These are phyloP conservation scores for Ailuropoda melanoleuca DNA, from an alignment of 2,113 vertebrate species.

Conservation along the genomic window DNA sequence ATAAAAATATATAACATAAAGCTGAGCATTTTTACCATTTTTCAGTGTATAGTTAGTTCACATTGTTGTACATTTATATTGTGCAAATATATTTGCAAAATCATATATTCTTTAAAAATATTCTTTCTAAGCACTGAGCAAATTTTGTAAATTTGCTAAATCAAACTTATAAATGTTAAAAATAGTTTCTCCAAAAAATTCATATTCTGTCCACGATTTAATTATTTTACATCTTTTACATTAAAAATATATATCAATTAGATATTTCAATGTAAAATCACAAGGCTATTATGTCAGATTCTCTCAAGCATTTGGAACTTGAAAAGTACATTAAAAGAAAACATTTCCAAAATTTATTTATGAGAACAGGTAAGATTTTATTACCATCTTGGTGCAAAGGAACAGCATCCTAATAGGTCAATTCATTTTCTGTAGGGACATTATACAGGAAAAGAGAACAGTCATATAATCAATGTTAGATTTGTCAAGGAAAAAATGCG, in stretches of 20 bases:
- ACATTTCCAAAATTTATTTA: background rate
- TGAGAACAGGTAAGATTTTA: background rate
- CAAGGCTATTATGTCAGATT: background rate
- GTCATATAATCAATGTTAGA: background rate
- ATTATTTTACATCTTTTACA: background rate
- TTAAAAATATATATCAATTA: background rate
- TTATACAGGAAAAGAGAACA: background rate
- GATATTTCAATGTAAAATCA: background rate
- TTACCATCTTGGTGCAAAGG: background rate
- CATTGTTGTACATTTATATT: background rate
- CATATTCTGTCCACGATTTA: background rate
- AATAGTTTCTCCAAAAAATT: background rate
- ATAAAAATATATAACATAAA: background rate
- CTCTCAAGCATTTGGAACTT: background rate
- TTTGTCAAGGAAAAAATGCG: background rate
- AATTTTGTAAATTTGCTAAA: background rate
- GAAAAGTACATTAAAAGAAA: background rate
- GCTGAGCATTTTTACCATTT: background rate
- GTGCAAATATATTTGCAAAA: background rate
- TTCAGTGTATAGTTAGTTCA: background rate
- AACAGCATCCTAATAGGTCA: background rate
- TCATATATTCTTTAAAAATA: background rate
- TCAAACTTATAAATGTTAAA: background rate
- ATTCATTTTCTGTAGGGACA: background rate
- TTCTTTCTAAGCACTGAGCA: background rate